phyloP scores from a whole-genome alignment of 2,113 vertebrate species.

The Solea solea region DNA sequence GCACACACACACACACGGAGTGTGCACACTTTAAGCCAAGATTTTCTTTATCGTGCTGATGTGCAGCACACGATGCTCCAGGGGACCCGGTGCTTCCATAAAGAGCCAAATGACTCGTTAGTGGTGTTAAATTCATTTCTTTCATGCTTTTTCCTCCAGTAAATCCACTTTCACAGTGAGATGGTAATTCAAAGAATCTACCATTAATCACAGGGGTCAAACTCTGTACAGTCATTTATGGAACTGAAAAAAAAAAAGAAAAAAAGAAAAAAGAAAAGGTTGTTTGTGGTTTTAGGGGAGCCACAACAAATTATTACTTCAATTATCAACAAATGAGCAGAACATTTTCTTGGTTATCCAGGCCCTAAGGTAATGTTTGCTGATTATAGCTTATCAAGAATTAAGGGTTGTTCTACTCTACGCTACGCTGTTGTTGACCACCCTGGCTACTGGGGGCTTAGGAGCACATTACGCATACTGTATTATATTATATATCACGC shows the following conservation, averaged over 20 bases:
- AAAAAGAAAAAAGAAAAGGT: neutral
- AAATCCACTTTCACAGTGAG: constrained; percentile 63
- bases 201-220: constrained; percentile 55
- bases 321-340: constrained; percentile 31
- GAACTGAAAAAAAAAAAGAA: neutral
- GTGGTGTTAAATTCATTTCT: constrained; percentile 64
- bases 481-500: neutral
- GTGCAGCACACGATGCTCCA: constrained; percentile 39
- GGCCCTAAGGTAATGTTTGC: constrained; percentile 25
- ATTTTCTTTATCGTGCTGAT: constrained; percentile 47
- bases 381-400: constrained; percentile 62
- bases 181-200: constrained; percentile 53
- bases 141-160: constrained; percentile 30
- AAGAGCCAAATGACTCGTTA: constrained; percentile 64
- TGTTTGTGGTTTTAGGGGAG: constrained; percentile 15
- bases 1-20: constrained; percentile 14
- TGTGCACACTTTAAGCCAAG: constrained; percentile 13
- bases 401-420: constrained; percentile 38
- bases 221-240: constrained; percentile 32
- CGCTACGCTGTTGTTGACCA: constrained; percentile 31
- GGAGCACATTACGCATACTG: constrained; percentile 11
- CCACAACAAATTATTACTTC: constrained; percentile 27
- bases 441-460: constrained; percentile 7
- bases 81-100: constrained; percentile 56
- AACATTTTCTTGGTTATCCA: constrained; percentile 33